Percentiles rank a stretch among this genome's conserved stretches.
Evolutionary conservation across 2,113 vertebrate genomes (phyloP).

Genomic region (Alligator mississippiensis): DNA sequence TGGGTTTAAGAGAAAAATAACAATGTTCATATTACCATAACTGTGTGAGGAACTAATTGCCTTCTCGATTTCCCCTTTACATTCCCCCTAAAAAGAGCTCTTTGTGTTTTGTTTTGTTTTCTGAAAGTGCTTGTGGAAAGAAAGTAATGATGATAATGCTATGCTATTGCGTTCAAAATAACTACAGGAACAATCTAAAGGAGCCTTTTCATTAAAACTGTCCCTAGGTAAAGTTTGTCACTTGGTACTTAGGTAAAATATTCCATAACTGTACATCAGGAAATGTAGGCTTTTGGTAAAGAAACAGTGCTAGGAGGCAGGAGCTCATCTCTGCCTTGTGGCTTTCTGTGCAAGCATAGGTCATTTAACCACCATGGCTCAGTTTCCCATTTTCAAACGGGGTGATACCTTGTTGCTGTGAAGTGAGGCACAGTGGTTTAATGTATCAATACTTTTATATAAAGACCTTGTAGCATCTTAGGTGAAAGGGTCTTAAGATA

Average conservation of each 20-base stretch:
- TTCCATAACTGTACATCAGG: neutral
- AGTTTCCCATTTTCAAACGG: neutral
- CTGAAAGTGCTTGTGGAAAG: neutral
- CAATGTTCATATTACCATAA: too few species aligned
- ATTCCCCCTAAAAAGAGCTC: slow-evolving; percentile 34
- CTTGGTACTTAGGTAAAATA: neutral
- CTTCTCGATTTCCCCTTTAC: slow-evolving; percentile 46
- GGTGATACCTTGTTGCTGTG: neutral
- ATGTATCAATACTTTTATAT: neutral
- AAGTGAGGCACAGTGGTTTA: neutral
- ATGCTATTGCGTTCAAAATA: neutral
- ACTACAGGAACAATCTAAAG: neutral
- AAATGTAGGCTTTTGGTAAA: neutral
- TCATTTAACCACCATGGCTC: neutral
- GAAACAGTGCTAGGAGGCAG: neutral
- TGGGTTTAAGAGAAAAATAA: too few species aligned
- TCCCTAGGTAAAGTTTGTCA: neutral
- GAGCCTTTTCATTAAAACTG: slow-evolving; percentile 34
- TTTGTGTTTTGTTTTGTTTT: neutral
- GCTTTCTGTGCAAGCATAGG: neutral
- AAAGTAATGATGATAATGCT: slow-evolving; percentile 6
- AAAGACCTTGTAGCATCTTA: slow-evolving; percentile 21
- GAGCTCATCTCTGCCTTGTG: neutral
- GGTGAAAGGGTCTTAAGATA: neutral
- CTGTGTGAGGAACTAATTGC: too few species aligned